Conservation (phyloP, 2,113 vertebrate species). For the Hyperopisus bebe region DNA sequence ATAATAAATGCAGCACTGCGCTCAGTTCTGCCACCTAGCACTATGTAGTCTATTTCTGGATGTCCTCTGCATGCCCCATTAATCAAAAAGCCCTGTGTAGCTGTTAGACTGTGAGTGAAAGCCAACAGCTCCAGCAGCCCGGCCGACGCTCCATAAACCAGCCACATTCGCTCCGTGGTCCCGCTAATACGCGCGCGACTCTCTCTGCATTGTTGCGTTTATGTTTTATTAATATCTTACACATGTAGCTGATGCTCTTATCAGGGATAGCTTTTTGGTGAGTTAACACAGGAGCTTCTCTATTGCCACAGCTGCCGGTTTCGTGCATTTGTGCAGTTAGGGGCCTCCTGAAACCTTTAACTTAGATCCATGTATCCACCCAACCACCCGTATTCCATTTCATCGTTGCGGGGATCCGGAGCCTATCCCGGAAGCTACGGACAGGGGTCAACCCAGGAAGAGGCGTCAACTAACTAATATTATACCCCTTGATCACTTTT, state of each 20-base stretch:
- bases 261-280: background rate
- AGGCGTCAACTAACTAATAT: background rate
- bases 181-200: background rate
- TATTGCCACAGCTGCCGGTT: background rate
- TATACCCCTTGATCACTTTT: background rate
- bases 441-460: background rate
- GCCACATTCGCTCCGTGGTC: too few species aligned
- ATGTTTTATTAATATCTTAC: background rate
- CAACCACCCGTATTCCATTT: background rate
- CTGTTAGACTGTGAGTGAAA: background rate
- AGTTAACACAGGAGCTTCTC: background rate
- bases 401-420: background rate
- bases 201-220: background rate
- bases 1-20: conserved; percentile 14
- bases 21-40: conserved; percentile 20
- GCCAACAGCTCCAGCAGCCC: background rate
- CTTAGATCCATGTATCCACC: background rate
- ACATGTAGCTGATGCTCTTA: background rate
- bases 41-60: conserved; percentile 23
- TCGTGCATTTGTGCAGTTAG: background rate
- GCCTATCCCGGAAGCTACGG: background rate
- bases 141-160: background rate
- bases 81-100: conserved; percentile 13
- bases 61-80: conserved; percentile 16
- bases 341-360: background rate